Conservation (phyloP, 2,797 vertebrate genomes). For the Stomatorhinus walkeri region DNA sequence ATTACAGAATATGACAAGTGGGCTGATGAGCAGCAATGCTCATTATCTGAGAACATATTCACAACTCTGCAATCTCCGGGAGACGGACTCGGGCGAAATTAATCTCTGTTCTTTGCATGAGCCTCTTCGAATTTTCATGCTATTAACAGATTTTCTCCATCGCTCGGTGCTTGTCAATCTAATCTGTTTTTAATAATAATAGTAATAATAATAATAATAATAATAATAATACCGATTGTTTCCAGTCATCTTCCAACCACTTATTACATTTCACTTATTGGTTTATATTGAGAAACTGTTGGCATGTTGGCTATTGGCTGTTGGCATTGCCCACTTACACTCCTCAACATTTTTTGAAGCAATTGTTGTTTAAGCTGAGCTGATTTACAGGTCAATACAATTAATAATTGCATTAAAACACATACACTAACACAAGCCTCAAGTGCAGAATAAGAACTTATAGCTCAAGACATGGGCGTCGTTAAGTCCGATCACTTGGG, state of each 20-base stretch:
- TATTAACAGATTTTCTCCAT: conserved; percentile 99
- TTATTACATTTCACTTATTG: not conserved
- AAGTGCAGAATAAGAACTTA: not conserved
- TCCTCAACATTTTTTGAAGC: not conserved
- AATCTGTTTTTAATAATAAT: conserved; percentile 72
- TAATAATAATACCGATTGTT: not conserved
- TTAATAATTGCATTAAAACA: not conserved
- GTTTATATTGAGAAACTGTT: not conserved
- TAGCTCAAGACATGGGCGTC: not conserved
- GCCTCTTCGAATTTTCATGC: conserved; percentile 99
- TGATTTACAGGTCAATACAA: not conserved
- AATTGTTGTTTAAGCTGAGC: not conserved
- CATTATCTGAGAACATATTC: conserved; percentile 99
- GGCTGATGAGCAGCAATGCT: conserved; percentile 99
- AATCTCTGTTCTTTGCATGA: conserved; percentile 99
- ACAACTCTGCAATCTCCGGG: conserved; percentile 99
- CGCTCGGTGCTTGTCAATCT: conserved; percentile 98
- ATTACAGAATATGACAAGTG: conserved; percentile 99
- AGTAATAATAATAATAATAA: not conserved
- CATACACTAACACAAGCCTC: not conserved
- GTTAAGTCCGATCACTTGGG: not conserved
- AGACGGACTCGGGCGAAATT: conserved; percentile 99
- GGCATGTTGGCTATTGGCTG: too few species aligned
- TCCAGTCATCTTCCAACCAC: not conserved
- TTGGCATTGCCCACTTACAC: not conserved